Conservation (phyloP, 2,888 invertebrate species). For the Lasioglossum lativentre region DNA sequence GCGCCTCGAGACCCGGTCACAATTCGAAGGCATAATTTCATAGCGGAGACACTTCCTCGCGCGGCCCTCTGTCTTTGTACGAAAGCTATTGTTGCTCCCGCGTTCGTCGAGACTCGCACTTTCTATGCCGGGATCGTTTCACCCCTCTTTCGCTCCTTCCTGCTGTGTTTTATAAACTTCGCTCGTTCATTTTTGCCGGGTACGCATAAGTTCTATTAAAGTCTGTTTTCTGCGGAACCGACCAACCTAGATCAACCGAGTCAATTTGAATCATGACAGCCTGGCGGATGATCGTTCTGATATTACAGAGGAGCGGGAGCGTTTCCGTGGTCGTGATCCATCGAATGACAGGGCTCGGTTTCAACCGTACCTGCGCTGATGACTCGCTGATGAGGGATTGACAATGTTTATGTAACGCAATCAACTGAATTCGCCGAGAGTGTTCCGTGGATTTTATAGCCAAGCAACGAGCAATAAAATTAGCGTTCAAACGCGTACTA, state of each 20-base stretch:
- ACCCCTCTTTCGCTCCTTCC: not conserved
- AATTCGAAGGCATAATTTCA: slow-evolving; percentile 63
- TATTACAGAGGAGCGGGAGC: slow-evolving; percentile 66
- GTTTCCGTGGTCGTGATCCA: slow-evolving; percentile 65
- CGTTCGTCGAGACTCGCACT: slow-evolving; percentile 43
- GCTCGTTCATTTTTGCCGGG: not conserved
- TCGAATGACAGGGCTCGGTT: slow-evolving; percentile 56
- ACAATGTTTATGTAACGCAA: not conserved
- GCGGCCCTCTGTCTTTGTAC: slow-evolving; percentile 47
- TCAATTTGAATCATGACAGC: not conserved
- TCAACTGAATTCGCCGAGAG: not conserved
- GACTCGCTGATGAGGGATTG: not conserved
- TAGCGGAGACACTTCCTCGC: slow-evolving; percentile 56
- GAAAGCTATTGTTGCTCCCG: slow-evolving; percentile 42
- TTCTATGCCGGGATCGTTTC: slow-evolving; percentile 39
- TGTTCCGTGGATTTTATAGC: not conserved
- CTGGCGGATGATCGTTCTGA: slow-evolving; percentile 49
- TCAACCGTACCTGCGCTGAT: not conserved
- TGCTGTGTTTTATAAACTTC: not conserved
- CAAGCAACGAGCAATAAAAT: not conserved
- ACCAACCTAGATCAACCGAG: slow-evolving; percentile 1
- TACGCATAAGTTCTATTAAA: not conserved
- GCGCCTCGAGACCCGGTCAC: slow-evolving; percentile 48
- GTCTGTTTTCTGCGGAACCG: slow-evolving; percentile 12
- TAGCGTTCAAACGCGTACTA: not conserved